Evolutionary conservation across 92 coral and sea anemone genomes (phyloP).

Genomic region (Porites divaricata): DNA sequence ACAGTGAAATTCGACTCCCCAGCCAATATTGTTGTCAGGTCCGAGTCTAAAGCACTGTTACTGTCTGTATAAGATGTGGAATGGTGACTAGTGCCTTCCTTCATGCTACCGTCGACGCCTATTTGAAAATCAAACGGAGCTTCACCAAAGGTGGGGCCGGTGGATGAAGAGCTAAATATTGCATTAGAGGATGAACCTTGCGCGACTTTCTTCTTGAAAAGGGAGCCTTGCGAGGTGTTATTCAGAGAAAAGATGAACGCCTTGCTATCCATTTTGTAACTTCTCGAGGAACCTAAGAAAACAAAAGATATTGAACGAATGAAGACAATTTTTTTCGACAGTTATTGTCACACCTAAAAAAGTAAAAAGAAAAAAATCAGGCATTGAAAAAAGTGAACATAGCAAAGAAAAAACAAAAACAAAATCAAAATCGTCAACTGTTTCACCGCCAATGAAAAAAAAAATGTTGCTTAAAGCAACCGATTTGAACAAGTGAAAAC

Average conservation of each 20-base stretch:
- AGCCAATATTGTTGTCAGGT: constrained; percentile 6
- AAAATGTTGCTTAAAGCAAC: no score
- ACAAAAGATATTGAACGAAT: neutral
- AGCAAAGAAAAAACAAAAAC: no score
- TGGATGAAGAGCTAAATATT: constrained; percentile 17
- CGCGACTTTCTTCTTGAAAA: constrained; percentile 21
- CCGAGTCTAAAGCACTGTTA: neutral
- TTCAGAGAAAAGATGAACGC: constrained; percentile 63
- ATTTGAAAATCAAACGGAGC: constrained; percentile 62
- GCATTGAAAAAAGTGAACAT: no score
- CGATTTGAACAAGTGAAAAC: no score
- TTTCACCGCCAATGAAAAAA: no score
- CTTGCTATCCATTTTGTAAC: constrained; percentile 46
- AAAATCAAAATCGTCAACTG: no score
- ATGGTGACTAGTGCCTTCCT: constrained; percentile 29
- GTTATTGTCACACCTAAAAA: neutral
- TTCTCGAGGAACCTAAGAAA: constrained; percentile 43
- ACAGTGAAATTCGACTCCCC: constrained; percentile 22
- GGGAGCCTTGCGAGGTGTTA: constrained; percentile 15
- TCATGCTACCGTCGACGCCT: constrained; percentile 54
- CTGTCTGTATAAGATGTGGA: constrained; percentile 21
- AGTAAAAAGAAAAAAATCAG: neutral
- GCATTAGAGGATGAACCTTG: constrained; percentile 25
- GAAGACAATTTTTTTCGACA: no score
- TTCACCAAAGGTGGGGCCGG: constrained; percentile 66